phyloP scores from a whole-genome alignment of 2,888 invertebrate genomes.

The Polyommatus iphigenia region DNA sequence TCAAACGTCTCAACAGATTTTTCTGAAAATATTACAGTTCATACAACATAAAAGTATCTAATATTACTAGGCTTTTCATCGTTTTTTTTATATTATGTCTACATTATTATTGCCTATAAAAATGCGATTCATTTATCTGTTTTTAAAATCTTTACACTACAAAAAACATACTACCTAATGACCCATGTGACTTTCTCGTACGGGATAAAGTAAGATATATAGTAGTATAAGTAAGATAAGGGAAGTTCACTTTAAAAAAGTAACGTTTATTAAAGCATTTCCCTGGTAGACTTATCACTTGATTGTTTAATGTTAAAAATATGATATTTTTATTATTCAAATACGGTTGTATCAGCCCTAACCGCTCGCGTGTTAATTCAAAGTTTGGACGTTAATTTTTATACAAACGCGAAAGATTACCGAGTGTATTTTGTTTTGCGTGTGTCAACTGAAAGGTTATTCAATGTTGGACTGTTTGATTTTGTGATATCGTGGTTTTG shows the following conservation, averaged over 20 bases:
- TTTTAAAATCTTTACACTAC: too few relatives aligned
- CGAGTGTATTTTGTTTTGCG: slow-evolving; percentile 3
- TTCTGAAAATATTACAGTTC: not conserved
- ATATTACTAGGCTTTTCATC: not conserved
- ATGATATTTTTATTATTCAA: not conserved
- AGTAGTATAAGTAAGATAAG: too few relatives aligned
- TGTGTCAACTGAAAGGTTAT: not conserved
- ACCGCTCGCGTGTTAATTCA: not conserved
- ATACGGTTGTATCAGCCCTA: not conserved
- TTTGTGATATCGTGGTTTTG: not conserved
- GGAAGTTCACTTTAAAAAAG: too few relatives aligned
- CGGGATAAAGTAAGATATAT: too few relatives aligned
- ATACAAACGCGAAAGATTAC: slow-evolving; percentile 26
- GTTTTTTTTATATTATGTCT: not conserved
- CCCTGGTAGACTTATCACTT: too few relatives aligned
- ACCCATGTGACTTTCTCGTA: too few relatives aligned
- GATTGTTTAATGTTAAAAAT: not conserved
- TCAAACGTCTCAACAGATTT: not conserved
- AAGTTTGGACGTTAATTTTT: slow-evolving; percentile 23
- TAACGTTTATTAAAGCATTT: too few relatives aligned
- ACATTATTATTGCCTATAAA: too few relatives aligned
- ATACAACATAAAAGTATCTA: not conserved
- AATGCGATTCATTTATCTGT: too few relatives aligned
- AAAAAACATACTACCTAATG: too few relatives aligned
- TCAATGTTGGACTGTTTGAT: not conserved